Evolutionary conservation across 2,113 vertebrate genomes (phyloP).

Genomic region (Xiphophorus couchianus): DNA sequence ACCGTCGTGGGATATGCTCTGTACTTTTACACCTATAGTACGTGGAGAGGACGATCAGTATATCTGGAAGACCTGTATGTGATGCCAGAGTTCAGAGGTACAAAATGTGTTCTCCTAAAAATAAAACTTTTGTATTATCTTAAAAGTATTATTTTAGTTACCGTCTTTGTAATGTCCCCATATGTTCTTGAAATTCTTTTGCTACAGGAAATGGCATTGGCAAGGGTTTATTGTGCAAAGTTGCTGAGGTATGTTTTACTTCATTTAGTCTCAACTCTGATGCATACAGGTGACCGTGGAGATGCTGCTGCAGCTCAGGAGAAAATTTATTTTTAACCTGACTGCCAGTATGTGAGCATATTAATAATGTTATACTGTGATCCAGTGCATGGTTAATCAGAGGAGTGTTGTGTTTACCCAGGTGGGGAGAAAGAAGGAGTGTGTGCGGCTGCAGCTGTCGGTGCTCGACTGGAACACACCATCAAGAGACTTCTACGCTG

Average conservation of each 20-base stretch:
- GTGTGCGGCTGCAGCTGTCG: constrained; percentile 79
- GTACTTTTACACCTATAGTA: constrained; percentile 85
- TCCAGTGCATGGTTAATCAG: not conserved
- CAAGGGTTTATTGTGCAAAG: constrained; percentile 74
- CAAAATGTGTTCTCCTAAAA: not conserved
- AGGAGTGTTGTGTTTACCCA: constrained; percentile 51
- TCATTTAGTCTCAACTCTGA: not conserved
- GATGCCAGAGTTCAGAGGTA: constrained; percentile 86
- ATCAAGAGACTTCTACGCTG: constrained; percentile 82
- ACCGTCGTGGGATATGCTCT: constrained; percentile 80
- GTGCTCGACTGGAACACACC: constrained; percentile 85
- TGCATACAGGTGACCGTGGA: not conserved
- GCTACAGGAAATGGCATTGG: constrained; percentile 82
- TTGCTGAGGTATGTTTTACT: constrained; percentile 75
- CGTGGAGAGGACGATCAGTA: constrained; percentile 77
- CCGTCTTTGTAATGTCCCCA: not conserved
- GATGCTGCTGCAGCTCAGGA: not conserved
- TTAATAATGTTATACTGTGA: not conserved
- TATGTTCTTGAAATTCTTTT: not conserved
- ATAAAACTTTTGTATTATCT: not conserved
- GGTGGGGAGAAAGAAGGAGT: constrained; percentile 79
- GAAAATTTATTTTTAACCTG: not conserved
- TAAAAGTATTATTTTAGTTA: not conserved
- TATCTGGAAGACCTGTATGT: constrained; percentile 89
- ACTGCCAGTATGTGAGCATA: no score